Conservation (phyloP, 2,888 invertebrate genomes). For the Drosophila lacicola region DNA sequence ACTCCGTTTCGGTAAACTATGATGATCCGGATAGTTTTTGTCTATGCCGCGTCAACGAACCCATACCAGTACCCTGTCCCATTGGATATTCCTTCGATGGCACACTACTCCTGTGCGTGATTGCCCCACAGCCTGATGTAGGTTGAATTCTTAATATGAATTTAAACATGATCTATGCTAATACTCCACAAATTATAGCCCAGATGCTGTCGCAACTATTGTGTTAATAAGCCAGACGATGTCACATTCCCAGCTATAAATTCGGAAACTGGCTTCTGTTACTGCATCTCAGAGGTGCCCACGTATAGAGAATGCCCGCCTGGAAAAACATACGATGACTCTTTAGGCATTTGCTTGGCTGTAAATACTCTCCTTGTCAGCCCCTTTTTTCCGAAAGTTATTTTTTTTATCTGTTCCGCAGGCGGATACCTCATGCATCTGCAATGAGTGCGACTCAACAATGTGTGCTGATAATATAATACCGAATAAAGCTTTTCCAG, state of each 20-base stretch:
- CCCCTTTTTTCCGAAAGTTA: neutral
- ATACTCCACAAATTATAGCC: constrained; percentile 41
- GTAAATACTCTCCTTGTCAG: constrained; percentile 1
- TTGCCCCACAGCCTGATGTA: constrained; percentile 55
- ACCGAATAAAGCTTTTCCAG: constrained; percentile 28
- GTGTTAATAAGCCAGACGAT: constrained; percentile 37
- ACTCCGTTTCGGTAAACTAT: constrained; percentile 47
- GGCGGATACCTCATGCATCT: constrained; percentile 20
- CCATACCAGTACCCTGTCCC: constrained; percentile 69
- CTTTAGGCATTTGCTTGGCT: constrained; percentile 17
- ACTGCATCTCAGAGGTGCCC: constrained; percentile 50
- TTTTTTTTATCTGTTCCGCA: neutral
- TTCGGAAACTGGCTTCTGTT: constrained; percentile 64
- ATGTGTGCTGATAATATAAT: neutral
- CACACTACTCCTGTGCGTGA: constrained; percentile 19
- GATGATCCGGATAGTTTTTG: constrained; percentile 73
- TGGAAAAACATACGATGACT: constrained; percentile 35
- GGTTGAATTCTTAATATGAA: constrained; percentile 19
- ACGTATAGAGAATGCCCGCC: constrained; percentile 42
- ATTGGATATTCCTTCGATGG: constrained; percentile 65
- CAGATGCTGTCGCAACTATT: constrained; percentile 64
- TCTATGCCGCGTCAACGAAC: constrained; percentile 63
- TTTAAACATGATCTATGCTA: neutral
- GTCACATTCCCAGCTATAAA: constrained; percentile 48
- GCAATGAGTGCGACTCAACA: constrained; percentile 43